Evolutionary conservation across 1,140 invertebrate species (phyloP), one percentile per base, ranked within the genome.

Genomic region (Xylocopa sonorina): DNA sequence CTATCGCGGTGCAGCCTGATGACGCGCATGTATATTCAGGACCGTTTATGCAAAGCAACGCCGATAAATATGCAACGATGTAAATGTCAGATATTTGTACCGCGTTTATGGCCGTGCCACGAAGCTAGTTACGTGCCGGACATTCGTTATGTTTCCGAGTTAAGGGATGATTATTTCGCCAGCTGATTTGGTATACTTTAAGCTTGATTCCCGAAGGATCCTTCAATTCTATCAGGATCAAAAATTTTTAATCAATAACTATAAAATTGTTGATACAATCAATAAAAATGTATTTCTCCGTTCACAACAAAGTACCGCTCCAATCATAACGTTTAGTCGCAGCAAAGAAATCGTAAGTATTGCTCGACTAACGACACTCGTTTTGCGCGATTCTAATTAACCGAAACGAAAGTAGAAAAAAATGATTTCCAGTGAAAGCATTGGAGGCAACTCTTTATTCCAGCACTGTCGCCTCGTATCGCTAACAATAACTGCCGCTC

Each of bases 11-110:
- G 24, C 32, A 29, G 29, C 48, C 18, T 34, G 68, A 81, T 63
- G 68, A 83, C 50, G 78, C 69, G 77, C 68, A 78, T 74, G 68
- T 74, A 84, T 77, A 84, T 77, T 84, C 79, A 78, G 74, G 29
- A 78, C 29, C 68, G 74, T 85, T 85, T 85, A 84, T 85, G 83
- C 74, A 81, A 81, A 85, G 69, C 46, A 62, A 81, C 79, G 48
- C 32, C 69, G 64, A 85, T 85, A 85, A 85, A 85, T 85, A 85
- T 85, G 83, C 83, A 84, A 84, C 63, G 83, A 84, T 81, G 79
- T 82, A 85, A 85, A 85, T 82, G 75, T 85, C 84, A 82, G 80
- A 82, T 82, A 86, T 86, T 76, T 75, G 71, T 85, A 68, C 48
- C 53, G 68, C 58, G 80, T 79, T 86, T 85, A 85, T 67, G 71